Conservation (phyloP, 2,888 invertebrate species). For the Zonitis immaculata region DNA sequence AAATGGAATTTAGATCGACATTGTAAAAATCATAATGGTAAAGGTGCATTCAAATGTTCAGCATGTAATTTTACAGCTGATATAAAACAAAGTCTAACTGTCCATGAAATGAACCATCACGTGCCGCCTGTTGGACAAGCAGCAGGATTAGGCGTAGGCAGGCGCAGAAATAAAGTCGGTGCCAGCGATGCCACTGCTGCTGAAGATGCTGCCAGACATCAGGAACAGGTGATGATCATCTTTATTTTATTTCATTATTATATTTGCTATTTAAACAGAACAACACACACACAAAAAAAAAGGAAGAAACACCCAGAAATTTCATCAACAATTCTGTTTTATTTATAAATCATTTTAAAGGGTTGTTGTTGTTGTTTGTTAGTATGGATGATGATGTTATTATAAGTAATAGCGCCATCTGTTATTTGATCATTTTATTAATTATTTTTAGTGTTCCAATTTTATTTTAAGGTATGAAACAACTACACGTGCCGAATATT, state of each 20-base stretch:
- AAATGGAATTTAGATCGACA: conserved; percentile 93
- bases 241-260: too few relatives aligned
- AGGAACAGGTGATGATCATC: conserved; percentile 19
- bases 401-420: neutral
- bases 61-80: conserved; percentile 88
- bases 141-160: conserved; percentile 53
- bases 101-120: conserved; percentile 89
- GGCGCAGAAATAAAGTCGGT: conserved; percentile 70
- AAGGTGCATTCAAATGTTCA: conserved; percentile 76
- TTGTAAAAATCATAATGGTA: conserved; percentile 85
- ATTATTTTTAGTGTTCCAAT: neutral
- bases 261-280: too few relatives aligned
- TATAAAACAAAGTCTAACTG: conserved; percentile 86
- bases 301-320: too few relatives aligned
- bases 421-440: neutral
- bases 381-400: too few relatives aligned
- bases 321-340: too few relatives aligned
- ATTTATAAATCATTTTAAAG: neutral
- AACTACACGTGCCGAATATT: neutral
- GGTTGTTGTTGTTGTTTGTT: conserved; percentile 1
- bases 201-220: conserved; percentile 38
- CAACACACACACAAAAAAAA: too few relatives aligned
- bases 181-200: conserved; percentile 59
- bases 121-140: conserved; percentile 72
- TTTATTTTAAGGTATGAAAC: neutral